phyloP scores from a whole-genome alignment of 2,797 vertebrate species.

The Alexandromys oeconomus region DNA sequence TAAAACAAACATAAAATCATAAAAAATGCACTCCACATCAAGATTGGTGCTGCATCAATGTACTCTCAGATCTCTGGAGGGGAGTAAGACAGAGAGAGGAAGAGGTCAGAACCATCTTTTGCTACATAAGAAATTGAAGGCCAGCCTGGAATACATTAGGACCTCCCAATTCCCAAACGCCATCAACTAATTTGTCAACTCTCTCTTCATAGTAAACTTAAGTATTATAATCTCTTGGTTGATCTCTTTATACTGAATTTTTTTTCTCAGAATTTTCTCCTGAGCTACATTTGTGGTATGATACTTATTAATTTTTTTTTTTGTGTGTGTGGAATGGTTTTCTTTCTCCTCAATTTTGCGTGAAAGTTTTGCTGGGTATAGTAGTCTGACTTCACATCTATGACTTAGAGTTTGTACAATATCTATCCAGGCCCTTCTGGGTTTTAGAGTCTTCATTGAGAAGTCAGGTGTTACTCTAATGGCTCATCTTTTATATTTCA shows the following conservation, averaged over 20 bases:
- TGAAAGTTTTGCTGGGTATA: not conserved
- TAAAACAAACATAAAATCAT: not conserved
- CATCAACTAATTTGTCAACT: not conserved
- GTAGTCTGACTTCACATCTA: not conserved
- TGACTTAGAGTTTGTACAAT: not conserved
- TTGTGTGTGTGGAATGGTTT: not conserved
- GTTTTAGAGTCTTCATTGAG: not conserved
- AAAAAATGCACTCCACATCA: not conserved
- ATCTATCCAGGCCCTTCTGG: not conserved
- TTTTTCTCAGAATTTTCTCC: not conserved
- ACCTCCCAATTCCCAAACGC: not conserved
- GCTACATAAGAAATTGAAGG: not conserved
- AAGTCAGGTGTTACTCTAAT: not conserved
- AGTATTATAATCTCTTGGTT: not conserved
- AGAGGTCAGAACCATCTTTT: not conserved
- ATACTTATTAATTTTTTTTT: not conserved
- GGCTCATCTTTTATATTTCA: not conserved
- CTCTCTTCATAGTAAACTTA: not conserved
- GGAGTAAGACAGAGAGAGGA: not conserved
- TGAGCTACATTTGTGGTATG: not conserved
- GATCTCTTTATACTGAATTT: not conserved
- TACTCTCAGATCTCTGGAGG: not conserved
- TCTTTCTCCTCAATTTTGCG: not conserved
- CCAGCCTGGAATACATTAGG: not conserved
- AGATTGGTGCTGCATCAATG: not conserved